A percentile compares a stretch with the other conserved stretches of the same genome.
phyloP scores from a whole-genome alignment of 1,140 invertebrate genomes.

The Paraescarpia echinospica region DNA sequence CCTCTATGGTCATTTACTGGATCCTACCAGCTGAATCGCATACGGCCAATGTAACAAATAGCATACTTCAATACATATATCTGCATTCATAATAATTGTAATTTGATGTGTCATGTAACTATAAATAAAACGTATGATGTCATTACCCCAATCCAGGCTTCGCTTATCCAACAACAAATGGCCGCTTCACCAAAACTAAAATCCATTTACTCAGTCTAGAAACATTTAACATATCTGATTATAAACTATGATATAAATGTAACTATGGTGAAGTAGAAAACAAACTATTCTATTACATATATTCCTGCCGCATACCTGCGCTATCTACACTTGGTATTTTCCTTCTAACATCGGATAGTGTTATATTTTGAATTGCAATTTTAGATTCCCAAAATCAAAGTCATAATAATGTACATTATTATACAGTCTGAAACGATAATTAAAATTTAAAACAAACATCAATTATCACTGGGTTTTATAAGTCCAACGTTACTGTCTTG shows the following conservation, averaged over 20 bases:
- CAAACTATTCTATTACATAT: neutral
- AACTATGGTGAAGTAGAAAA: neutral
- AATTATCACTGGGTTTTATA: neutral
- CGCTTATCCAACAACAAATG: neutral
- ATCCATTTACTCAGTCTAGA: neutral
- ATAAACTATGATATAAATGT: neutral
- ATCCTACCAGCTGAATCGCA: no score
- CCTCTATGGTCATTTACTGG: no score
- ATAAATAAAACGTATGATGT: no score
- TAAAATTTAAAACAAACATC: neutral
- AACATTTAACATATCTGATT: neutral
- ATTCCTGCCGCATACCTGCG: no score
- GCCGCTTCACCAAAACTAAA: neutral
- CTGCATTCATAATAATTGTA: no score
- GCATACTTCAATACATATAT: no score
- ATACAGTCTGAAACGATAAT: neutral
- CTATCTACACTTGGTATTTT: no score
- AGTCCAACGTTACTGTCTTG: neutral
- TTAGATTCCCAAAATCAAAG: neutral
- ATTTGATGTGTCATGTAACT: no score
- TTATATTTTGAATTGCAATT: no score
- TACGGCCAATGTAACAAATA: no score
- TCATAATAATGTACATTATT: neutral
- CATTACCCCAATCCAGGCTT: no score
- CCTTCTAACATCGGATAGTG: no score